Evolutionary conservation across 2,888 invertebrate genomes (phyloP), one percentile per base, ranked within the genome.

Genomic region (Ctenicera cuprea): DNA sequence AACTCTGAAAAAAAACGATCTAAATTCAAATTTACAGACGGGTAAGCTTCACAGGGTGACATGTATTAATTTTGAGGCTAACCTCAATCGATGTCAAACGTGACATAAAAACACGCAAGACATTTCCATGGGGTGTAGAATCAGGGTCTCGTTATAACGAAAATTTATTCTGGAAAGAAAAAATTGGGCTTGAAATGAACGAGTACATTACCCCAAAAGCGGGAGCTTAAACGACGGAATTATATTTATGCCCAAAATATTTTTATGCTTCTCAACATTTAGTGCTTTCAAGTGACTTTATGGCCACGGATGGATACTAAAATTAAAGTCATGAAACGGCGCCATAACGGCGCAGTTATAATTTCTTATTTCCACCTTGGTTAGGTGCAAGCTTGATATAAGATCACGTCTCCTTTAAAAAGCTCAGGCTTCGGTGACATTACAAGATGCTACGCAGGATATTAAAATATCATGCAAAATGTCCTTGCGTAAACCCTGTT

Each of bases 61-160:
- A 33, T n/a, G 20, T 57, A 57, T 67, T 59, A 67, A 67, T 30
- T 67, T 65, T 65, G 65, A 50, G 52, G 65, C 22, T 52, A 59
- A 59, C 37, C 59, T 59, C 37, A 59, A 59, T 41, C 38, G 59
- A 37, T 59, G 59, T 59, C 59, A 59, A 59, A 59, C 59, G 16
- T 38, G 38, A 14, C 30, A 59, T 59, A 59, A 59, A 57, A 54
- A 54, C 30, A 11, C 4, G 30, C 54, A 54, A 59, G 59, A 59
- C 38, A 59, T 59, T 38, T 38, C 20, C 59, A 22, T 2, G 38
- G 59, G 38, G 59, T 59, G 59, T 22, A 59, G 59, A 38, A 18
- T 16, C 38, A 37, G 20, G 11, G 59, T 38, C 20, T 59, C 38
- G 38, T 59, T 59, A 38, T 59, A 59, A 59, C 59, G 20, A 59